Base-by-base conservation (phyloP, 2,113 vertebrate species). In the Cynopterus brachyotis region DNA sequence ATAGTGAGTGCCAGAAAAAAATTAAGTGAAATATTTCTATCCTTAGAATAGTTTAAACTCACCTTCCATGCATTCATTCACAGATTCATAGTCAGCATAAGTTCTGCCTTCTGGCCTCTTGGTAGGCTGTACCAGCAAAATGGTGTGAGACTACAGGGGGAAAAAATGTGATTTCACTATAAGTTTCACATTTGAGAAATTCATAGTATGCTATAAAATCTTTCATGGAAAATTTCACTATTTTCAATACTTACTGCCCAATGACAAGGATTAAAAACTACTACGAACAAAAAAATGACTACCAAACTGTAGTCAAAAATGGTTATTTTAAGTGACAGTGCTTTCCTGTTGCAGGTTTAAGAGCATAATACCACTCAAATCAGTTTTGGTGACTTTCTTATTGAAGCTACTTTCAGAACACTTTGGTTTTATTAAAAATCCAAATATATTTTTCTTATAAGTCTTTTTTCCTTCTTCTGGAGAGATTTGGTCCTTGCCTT, bases 41-140 rank as follows among this genome's bases (percentile, higher is more conserved):
- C 30, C 60, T 26, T 40, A 15, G 9, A n/a, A 47, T 45, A 88
- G 47, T 69, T 70, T 55, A 94, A 98, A 96, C 97, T 98, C 96
- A 99, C 99, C 99, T 99, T 99, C 99, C 99, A 99, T 99, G 96
- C 99, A 99, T 94, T 99, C 99, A 82, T 99, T 99, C 96, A 99
- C 99, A 0, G 99, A 99, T 57, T 99, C 99, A 96, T 99, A 99
- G 91, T 99, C 99, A 1, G 99, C 99, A 0, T 99, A 99, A 67
- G 99, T 99, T 98, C 99, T 98, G 81, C 99, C 99, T 98, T 99
- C 99, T 64, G 99, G 99, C 98, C 99, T 99, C 98, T 99, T 99
- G 89, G 99, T 99, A 80, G 99, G 99, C 98, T 99, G 99, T 75
- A 99, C 99, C 97, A 99, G 99, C 98, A 99, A 98, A 98, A 99